Conservation (phyloP, 2,797 vertebrate genomes). For the Danio tinwini region DNA sequence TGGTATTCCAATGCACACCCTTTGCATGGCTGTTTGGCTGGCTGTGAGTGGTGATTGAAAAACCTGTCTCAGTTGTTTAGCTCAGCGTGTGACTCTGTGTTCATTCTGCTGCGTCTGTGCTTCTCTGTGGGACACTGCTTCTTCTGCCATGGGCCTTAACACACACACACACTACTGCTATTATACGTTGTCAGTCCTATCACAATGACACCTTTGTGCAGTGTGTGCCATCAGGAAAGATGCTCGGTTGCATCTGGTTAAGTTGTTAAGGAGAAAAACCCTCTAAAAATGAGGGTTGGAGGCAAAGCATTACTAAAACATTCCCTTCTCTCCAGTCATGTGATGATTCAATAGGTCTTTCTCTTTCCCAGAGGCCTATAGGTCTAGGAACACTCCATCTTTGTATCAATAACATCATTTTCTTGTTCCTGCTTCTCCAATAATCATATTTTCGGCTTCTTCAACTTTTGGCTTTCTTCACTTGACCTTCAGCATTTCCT, state of each 20-base stretch:
- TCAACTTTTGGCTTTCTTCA: constrained; percentile 47
- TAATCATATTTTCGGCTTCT: neutral
- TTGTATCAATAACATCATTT: constrained; percentile 23
- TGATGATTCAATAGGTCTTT: constrained; percentile 45
- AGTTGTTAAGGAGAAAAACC: constrained; percentile 43
- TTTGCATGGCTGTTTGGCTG: constrained; percentile 74
- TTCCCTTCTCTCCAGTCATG: constrained; percentile 50
- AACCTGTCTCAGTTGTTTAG: constrained; percentile 46
- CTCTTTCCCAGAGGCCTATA: constrained; percentile 5
- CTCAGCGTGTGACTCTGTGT: constrained; percentile 62
- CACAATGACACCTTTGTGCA: constrained; percentile 75
- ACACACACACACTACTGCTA: constrained; percentile 70
- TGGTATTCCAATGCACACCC: constrained; percentile 63
- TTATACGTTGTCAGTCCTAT: constrained; percentile 69
- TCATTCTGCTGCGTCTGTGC: constrained; percentile 77
- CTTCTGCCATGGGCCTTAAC: constrained; percentile 71
- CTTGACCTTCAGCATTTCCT: neutral
- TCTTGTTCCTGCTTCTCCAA: constrained; percentile 4
- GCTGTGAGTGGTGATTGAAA: constrained; percentile 66
- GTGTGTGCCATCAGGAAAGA: constrained; percentile 56
- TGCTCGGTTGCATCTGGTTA: constrained; percentile 63
- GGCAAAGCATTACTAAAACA: constrained; percentile 31
- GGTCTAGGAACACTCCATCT: constrained; percentile 11
- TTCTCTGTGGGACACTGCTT: constrained; percentile 75
- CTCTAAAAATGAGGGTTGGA: constrained; percentile 27